These are phyloP conservation scores for Sitta carolinensis DNA, from an alignment of 2,797 vertebrate genomes.

Conservation along the genomic window DNA sequence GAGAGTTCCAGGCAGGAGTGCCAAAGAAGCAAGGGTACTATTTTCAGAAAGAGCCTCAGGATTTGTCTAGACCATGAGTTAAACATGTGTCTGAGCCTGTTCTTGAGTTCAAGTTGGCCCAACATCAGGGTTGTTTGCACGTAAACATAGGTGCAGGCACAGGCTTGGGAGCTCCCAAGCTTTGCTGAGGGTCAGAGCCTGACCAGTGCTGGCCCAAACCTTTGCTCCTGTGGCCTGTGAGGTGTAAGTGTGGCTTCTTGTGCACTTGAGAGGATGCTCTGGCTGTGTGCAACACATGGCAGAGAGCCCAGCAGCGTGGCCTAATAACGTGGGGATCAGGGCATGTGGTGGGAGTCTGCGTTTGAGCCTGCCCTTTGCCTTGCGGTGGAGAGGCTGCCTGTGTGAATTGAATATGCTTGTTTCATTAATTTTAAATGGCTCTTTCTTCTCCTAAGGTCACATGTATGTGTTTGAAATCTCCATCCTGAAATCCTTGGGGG, in stretches of 20 bases:
- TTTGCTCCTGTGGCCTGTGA: not conserved
- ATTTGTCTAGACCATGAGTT: conserved; percentile 32
- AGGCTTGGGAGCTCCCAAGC: not conserved
- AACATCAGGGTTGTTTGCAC: fast-evolving
- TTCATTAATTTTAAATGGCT: not conserved
- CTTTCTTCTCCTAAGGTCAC: not conserved
- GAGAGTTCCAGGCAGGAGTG: not conserved
- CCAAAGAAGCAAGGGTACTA: not conserved
- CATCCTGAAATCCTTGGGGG: not conserved
- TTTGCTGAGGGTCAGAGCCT: not conserved
- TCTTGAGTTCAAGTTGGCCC: not conserved
- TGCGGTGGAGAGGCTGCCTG: fast-evolving
- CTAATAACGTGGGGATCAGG: fast-evolving
- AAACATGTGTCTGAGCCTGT: not conserved
- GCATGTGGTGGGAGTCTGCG: fast-evolving
- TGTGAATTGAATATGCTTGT: not conserved
- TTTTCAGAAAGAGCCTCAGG: conserved; percentile 30
- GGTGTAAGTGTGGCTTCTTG: fast-evolving
- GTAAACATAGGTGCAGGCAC: not conserved
- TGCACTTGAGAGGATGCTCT: not conserved
- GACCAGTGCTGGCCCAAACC: not conserved
- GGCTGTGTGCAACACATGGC: not conserved
- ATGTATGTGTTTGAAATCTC: not conserved
- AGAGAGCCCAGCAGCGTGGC: not conserved
- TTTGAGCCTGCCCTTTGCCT: not conserved